Evolutionary conservation across 2,113 vertebrate species (phyloP).

Genomic region (Sorex fumeus): DNA sequence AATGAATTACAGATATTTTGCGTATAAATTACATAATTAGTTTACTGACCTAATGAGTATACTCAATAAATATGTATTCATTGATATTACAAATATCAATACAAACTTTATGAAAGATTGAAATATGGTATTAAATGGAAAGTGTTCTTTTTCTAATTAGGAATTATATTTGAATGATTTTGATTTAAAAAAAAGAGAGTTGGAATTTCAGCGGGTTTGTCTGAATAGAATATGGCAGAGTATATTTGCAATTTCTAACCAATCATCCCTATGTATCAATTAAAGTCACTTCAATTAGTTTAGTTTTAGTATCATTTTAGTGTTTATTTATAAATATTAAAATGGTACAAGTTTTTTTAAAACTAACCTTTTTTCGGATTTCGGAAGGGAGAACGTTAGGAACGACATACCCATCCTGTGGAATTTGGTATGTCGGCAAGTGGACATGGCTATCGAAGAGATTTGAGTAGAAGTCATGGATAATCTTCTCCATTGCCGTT

Average conservation of each 20-base stretch:
- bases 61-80: not conserved
- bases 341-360: too few species aligned
- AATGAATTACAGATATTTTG: not conserved
- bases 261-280: not conserved
- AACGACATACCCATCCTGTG: too few species aligned
- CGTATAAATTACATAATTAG: not conserved
- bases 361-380: too few species aligned
- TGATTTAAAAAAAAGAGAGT: not conserved
- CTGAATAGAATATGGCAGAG: not conserved
- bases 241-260: not conserved
- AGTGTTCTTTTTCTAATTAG: not conserved
- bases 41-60: fast-evolving
- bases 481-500: too few species aligned
- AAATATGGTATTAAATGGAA: not conserved
- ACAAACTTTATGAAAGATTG: not conserved
- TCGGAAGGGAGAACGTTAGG: too few species aligned
- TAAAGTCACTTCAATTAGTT: not conserved
- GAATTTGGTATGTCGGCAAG: too few species aligned
- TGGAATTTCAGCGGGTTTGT: not conserved
- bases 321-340: not conserved
- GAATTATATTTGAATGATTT: not conserved
- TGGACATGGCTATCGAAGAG: too few species aligned
- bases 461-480: too few species aligned
- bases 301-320: constrained; percentile 4
- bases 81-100: not conserved